A percentile compares a stretch with the other conserved stretches of the same genome.
phyloP scores from a whole-genome alignment of 2,797 vertebrate species.

The Rhabdomys pumilio region DNA sequence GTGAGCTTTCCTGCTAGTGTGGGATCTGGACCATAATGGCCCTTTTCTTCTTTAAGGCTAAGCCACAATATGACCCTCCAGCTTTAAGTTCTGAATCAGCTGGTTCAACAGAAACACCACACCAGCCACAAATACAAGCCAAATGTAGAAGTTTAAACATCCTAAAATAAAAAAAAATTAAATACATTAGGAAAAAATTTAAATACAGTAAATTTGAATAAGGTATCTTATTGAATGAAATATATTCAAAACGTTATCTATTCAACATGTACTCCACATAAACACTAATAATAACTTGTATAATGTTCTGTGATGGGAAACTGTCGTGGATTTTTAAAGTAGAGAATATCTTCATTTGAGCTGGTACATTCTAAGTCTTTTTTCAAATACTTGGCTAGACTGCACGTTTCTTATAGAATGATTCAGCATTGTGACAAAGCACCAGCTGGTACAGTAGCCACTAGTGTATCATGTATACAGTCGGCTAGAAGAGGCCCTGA shows the following conservation, averaged over 20 bases:
- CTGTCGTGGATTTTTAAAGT: not conserved
- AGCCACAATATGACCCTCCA: not conserved
- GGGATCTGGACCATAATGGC: fast-evolving
- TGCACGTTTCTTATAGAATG: not conserved
- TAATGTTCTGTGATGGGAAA: not conserved
- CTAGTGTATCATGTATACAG: not conserved
- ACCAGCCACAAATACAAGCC: not conserved
- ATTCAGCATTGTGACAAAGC: not conserved
- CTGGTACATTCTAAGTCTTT: not conserved
- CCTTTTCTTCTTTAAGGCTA: not conserved
- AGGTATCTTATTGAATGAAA: constrained; percentile 17
- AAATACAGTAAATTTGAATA: not conserved
- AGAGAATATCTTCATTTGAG: not conserved
- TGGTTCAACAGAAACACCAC: not conserved
- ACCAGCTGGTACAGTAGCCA: not conserved
- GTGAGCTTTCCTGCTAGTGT: not conserved
- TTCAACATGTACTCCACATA: not conserved
- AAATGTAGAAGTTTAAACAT: not conserved
- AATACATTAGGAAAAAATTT: not conserved
- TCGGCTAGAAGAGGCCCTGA: not conserved
- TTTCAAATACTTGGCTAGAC: not conserved
- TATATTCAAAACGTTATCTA: not conserved
- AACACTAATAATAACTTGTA: not conserved
- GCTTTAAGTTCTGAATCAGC: not conserved
- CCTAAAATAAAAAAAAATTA: not conserved